Evolutionary conservation across 2,797 vertebrate species (phyloP).

Genomic region (Dicrostonyx torquatus): DNA sequence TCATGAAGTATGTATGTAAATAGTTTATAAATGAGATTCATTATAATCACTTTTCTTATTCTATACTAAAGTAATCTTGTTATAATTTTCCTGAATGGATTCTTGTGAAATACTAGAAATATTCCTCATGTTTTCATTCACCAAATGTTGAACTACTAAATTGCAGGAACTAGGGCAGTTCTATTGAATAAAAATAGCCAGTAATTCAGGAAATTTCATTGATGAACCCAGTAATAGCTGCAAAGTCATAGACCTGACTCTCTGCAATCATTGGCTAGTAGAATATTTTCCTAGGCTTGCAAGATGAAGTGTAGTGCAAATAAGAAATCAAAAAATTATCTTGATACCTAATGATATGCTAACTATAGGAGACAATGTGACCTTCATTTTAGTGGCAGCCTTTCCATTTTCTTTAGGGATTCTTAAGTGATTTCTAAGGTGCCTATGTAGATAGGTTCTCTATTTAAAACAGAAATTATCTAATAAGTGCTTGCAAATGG

Average conservation of each 20-base stretch:
- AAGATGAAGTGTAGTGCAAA: neutral
- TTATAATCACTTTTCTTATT: conserved; percentile 1
- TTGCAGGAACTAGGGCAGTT: neutral
- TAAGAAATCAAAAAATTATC: neutral
- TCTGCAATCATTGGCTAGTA: neutral
- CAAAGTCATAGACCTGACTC: neutral
- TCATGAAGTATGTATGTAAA: neutral
- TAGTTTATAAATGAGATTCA: neutral
- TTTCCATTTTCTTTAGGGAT: conserved; percentile 9
- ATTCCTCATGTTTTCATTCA: neutral
- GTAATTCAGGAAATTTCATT: conserved; percentile 3
- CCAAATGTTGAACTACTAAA: neutral
- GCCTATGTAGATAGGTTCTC: neutral
- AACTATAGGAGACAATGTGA: neutral
- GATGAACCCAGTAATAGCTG: neutral
- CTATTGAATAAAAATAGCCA: neutral
- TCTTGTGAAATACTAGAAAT: conserved; percentile 27
- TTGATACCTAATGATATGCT: conserved; percentile 6
- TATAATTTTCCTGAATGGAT: conserved; percentile 21
- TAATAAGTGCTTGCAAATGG: conserved; percentile 20
- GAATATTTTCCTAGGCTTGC: neutral
- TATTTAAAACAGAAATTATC: neutral
- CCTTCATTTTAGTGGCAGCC: neutral
- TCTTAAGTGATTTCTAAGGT: neutral
- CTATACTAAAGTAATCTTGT: neutral